phyloP scores from a whole-genome alignment of 2,797 vertebrate species.

The Phrynocephalus guinanensis region DNA sequence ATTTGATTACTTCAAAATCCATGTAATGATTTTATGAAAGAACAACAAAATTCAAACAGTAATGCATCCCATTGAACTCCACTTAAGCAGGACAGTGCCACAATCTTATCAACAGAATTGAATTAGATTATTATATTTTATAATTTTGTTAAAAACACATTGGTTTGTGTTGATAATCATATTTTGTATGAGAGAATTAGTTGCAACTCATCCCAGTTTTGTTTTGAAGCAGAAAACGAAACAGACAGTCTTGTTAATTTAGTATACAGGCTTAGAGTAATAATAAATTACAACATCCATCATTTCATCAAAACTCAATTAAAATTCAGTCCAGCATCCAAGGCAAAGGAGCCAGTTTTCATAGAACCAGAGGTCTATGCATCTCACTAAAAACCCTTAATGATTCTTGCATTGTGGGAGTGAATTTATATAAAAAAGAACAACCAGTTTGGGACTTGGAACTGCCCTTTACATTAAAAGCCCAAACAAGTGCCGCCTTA shows the following conservation, averaged over 20 bases:
- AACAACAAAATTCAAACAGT: not conserved
- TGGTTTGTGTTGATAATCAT: slow-evolving; percentile 65
- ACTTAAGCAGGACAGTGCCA: not conserved
- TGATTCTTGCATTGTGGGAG: slow-evolving; percentile 78
- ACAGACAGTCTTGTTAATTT: slow-evolving; percentile 84
- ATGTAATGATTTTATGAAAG: slow-evolving; percentile 25
- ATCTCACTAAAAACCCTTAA: slow-evolving; percentile 74
- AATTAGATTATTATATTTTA: slow-evolving; percentile 24
- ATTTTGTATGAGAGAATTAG: slow-evolving; percentile 74
- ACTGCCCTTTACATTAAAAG: slow-evolving; percentile 70
- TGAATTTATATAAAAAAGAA: slow-evolving; percentile 71
- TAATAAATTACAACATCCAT: slow-evolving; percentile 79
- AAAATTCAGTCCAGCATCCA: slow-evolving; percentile 78
- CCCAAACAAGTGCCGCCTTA: slow-evolving; percentile 58
- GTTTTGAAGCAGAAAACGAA: slow-evolving; percentile 77
- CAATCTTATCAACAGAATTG: slow-evolving; percentile 58
- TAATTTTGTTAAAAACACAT: slow-evolving; percentile 57
- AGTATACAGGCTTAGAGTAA: slow-evolving; percentile 79
- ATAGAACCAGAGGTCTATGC: slow-evolving; percentile 74
- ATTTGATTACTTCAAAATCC: slow-evolving; percentile 43
- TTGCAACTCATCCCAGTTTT: slow-evolving; percentile 72
- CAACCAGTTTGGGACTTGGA: slow-evolving; percentile 69
- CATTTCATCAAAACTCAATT: slow-evolving; percentile 82
- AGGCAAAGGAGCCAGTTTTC: slow-evolving; percentile 76
- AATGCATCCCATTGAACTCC: not conserved